These are phyloP conservation scores for Mnemiopsis leidyi DNA, from an alignment of 37 sponge, comb jelly and placozoan genomes.

Conservation along the genomic window DNA sequence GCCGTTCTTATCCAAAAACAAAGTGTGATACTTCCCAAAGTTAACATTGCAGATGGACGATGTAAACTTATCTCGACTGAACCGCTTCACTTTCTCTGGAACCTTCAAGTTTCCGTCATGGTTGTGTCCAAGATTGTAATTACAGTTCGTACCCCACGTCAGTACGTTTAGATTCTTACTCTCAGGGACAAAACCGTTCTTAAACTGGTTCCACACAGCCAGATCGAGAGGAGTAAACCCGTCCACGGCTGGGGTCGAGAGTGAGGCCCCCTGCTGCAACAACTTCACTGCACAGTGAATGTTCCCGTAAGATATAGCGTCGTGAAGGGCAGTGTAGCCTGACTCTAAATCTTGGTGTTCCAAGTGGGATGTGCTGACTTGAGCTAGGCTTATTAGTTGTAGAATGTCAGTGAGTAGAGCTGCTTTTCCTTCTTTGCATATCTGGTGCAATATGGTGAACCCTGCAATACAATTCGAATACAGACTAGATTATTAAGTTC, in stretches of 20 bases:
- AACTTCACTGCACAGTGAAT: slow-evolving; percentile 25
- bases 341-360: slow-evolving; percentile 16
- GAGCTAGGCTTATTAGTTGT: background rate
- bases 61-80: background rate
- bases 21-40: slow-evolving; percentile 88
- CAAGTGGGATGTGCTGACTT: background rate
- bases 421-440: background rate
- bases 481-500: no score
- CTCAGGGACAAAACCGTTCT: slow-evolving; percentile 2
- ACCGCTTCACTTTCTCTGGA: slow-evolving; percentile 11
- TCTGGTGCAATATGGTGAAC: background rate
- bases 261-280: background rate
- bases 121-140: slow-evolving; percentile 44
- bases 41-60: slow-evolving; percentile 71
- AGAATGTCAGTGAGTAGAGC: background rate
- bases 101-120: background rate
- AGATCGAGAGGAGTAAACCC: slow-evolving; percentile 44
- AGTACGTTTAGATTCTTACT: slow-evolving; percentile 30
- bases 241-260: background rate
- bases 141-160: slow-evolving; percentile 48
- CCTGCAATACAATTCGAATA: no score
- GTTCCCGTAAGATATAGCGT: slow-evolving; percentile 42
- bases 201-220: slow-evolving; percentile 15
- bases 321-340: slow-evolving; percentile 13
- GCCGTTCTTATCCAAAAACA: slow-evolving; percentile 78